Conservation (phyloP, 2,113 vertebrate species). For the Psittacula cyanocephala region DNA sequence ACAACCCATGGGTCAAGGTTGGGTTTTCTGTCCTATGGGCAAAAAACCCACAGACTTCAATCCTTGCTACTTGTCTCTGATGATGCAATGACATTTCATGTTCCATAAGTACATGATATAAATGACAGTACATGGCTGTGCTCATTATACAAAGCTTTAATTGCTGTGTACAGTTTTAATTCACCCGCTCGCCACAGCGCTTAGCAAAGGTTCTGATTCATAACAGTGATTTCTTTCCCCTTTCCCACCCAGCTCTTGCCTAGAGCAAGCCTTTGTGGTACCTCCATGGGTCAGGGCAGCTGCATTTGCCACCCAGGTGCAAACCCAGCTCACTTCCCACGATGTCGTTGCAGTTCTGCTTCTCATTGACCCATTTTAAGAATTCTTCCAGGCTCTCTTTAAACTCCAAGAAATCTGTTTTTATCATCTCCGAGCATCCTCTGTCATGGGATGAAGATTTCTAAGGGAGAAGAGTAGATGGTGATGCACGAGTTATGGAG, state of each 20-base stretch:
- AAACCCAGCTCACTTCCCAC: rapidly evolving
- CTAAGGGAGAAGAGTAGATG: not conserved
- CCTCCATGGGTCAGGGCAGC: rapidly evolving
- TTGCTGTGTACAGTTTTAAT: not conserved
- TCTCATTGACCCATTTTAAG: not conserved
- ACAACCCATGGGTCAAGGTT: not conserved
- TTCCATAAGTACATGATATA: rapidly evolving
- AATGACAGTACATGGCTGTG: not conserved
- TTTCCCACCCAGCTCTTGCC: not conserved
- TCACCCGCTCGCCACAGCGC: not conserved
- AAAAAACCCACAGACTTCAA: not conserved
- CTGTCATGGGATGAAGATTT: rapidly evolving
- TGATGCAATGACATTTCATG: rapidly evolving
- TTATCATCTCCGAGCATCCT: rapidly evolving
- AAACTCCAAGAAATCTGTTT: rapidly evolving
- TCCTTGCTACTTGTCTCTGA: rapidly evolving
- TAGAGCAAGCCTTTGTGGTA: not conserved
- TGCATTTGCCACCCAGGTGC: not conserved
- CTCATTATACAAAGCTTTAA: not conserved
- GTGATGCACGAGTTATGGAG: rapidly evolving
- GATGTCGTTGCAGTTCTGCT: rapidly evolving
- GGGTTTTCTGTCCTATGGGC: not conserved
- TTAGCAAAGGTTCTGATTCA: not conserved
- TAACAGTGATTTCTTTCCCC: not conserved
- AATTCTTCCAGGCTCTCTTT: not conserved